A percentile compares a stretch with the other conserved stretches of the same genome.
These are phyloP conservation scores for Himantopus leucocephalus DNA, from an alignment of 2,113 vertebrate species.

Conservation along the genomic window DNA sequence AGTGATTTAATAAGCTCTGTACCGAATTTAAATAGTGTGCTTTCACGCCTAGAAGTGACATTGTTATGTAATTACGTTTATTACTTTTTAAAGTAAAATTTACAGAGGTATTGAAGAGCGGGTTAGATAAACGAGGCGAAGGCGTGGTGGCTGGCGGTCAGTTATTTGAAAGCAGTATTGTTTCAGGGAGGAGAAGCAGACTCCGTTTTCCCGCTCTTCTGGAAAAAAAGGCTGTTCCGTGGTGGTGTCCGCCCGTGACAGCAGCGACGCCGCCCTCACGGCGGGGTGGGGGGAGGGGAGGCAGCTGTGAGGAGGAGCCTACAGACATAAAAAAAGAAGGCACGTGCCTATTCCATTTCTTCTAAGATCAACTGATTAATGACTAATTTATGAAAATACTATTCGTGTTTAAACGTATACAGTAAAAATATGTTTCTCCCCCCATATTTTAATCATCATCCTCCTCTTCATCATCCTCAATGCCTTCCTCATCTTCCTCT, in stretches of 20 bases:
- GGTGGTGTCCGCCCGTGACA: too few species aligned
- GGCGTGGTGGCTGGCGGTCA: not conserved
- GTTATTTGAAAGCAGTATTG: not conserved
- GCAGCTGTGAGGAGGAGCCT: not conserved
- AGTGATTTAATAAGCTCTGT: rapidly evolving
- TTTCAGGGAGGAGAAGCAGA: too few species aligned
- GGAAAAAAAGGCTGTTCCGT: rapidly evolving
- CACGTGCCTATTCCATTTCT: not conserved
- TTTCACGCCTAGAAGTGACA: not conserved
- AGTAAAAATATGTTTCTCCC: not conserved
- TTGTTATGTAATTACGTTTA: rapidly evolving
- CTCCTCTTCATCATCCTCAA: slow-evolving; percentile 78
- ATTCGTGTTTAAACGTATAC: not conserved
- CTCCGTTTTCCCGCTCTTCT: rapidly evolving
- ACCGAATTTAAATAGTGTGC: rapidly evolving
- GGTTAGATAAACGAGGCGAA: not conserved
- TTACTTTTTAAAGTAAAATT: not conserved
- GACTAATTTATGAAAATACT: not conserved
- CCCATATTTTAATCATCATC: slow-evolving; percentile 46
- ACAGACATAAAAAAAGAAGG: not conserved
- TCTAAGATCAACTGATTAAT: not conserved
- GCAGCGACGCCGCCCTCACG: rapidly evolving
- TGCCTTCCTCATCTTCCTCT: slow-evolving; percentile 75
- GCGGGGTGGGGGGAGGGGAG: too few species aligned
- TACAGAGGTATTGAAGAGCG: not conserved